Evolutionary conservation across 2,888 invertebrate species (phyloP), one percentile per base, ranked within the genome.

Genomic region (Eupithecia centaureata): DNA sequence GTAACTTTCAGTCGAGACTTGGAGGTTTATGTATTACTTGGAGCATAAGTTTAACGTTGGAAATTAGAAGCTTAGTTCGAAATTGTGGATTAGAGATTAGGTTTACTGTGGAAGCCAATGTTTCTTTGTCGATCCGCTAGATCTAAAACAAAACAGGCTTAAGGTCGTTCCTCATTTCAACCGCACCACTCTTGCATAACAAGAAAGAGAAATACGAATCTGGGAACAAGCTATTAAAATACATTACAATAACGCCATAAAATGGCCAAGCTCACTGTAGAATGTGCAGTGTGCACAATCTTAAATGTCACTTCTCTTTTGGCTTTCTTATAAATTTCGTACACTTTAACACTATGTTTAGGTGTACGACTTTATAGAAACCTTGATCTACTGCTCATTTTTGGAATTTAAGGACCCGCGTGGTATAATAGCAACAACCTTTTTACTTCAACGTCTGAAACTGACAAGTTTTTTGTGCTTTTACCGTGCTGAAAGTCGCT

Each of bases 1-100:
- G 32, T 52, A 65, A 69, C 59, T 65, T 62, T 63, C 52, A n/a
- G 18, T 10, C 54, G 15, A 54, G 58, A 30, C 52, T 63, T 61
- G 30, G 18, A 57, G 56, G 28, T 32, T 42, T 42, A 42, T 51
- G 57, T 66, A 63, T 70, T 61, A 57, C 30, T 52, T 25, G 15
- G 15, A 18, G 30, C 56, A 18, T 15, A 32, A 57, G 56, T 57
- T 57, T 30, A 32, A 32, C 32, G 30, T 56, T 18, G 15, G 61
- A 65, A 59, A 61, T 64, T 61, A 22, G 35, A 32, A 32, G 56
- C 56, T 57, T 57, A 32, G 32, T 32, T 57, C 32, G 58, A 35
- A 38, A 38, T 38, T 57, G 18, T n/a, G 28, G 32, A 57, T 22
- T 15, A 57, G 28, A 28, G 15, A 8, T 28, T 30, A 28, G n/a